Base-by-base conservation (phyloP, 2,888 invertebrate genomes). In the Myopa tessellatipennis region DNA sequence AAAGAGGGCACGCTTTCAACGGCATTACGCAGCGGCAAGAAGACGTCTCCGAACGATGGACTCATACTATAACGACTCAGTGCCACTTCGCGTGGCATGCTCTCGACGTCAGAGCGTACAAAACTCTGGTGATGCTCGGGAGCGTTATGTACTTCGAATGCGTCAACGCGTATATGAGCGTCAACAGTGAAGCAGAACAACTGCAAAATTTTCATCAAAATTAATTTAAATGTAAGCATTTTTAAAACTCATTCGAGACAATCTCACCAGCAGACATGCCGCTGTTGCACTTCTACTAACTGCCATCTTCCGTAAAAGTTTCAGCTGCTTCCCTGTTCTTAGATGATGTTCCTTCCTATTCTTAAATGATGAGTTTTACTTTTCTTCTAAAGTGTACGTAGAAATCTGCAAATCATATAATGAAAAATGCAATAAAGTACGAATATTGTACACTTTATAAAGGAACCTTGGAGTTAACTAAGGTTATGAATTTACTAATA, bases 21-120 rank as follows among this genome's bases (percentile, higher is more conserved):
- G 1, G 96, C 95, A 70, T 92, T 91, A 78, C 96, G 91, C 78
- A 95, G 90, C 0, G 95, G 95, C 72, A 93, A 85, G 78, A 88
- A 88, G 3, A 85, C 79, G 6, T 89, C 87, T 0, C 89, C 89
- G 78, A 87, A 88, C 4, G 84, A 82, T 18, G 87, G 84, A 6
- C 84, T 83, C 16, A 85, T 45, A 6, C 87, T 87, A 63, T 83
- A 84, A 52, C 86, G 85, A 73, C 84, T 83, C 5, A 84, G 77
- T 10, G 78, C 60, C 40, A 81, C 80, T 16, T 80, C 74, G 63
- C 79, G 73, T 0, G 88, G 87, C 50, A 87, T 81, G 79, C 88
- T 89, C 79, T 90, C 90, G 18, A 90, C 88, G 4, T 89, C 88
- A 0, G 88, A 84, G 4, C 90, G 85, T 2, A 88, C 83, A 82